phyloP scores from a whole-genome alignment of 2,888 invertebrate genomes.

The Mesochorus sp. region DNA sequence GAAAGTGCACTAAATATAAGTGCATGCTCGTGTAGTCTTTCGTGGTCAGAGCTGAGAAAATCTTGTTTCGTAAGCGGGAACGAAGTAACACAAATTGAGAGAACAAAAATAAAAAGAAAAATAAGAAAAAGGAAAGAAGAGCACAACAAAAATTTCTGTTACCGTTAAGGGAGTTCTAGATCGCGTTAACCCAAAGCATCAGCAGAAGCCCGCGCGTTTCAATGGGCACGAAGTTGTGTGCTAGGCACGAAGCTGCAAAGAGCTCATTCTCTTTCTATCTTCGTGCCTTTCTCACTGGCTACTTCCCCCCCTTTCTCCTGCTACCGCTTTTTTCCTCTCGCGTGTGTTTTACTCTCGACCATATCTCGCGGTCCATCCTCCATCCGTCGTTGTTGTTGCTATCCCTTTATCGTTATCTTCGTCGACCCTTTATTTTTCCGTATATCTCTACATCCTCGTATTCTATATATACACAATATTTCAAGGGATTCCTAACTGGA shows the following conservation, averaged over 20 bases:
- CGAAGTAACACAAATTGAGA: not conserved
- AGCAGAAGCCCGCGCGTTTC: not conserved
- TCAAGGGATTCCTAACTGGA: no score
- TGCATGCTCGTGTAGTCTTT: not conserved
- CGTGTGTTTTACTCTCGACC: no score
- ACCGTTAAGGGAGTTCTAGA: slow-evolving; percentile 75
- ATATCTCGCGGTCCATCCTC: not conserved
- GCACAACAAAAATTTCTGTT: slow-evolving; percentile 59
- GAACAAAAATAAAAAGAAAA: slow-evolving; percentile 62
- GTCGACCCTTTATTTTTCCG: no score
- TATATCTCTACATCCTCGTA: no score
- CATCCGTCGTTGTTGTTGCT: not conserved
- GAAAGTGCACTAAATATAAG: slow-evolving; percentile 39
- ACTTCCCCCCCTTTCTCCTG: not conserved
- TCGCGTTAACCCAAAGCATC: slow-evolving; percentile 28
- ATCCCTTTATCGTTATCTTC: slow-evolving; percentile 10
- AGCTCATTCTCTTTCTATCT: slow-evolving; percentile 43
- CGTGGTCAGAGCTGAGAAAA: slow-evolving; percentile 9
- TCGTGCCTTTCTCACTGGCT: slow-evolving; percentile 25
- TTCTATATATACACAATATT: no score
- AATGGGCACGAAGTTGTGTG: slow-evolving; percentile 2
- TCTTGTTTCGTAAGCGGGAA: slow-evolving; percentile 40
- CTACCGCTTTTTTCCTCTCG: not conserved
- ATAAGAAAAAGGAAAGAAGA: not conserved
- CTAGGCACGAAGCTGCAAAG: slow-evolving; percentile 26